Evolutionary conservation across 2,797 vertebrate genomes (phyloP).

Genomic region (Ispidina lecontei): DNA sequence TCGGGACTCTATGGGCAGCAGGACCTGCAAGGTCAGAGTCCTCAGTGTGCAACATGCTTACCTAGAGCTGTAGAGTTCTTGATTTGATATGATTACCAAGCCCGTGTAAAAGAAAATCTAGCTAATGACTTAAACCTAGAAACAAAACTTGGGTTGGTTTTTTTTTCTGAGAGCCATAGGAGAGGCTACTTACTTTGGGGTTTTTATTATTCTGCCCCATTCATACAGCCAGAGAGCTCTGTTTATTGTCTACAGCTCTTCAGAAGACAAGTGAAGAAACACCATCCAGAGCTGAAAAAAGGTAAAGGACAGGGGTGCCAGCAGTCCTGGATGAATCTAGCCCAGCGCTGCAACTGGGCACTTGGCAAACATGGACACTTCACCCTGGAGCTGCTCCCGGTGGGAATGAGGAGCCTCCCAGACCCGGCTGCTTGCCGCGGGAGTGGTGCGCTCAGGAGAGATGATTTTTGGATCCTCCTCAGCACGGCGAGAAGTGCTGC

Average conservation of each 20-base stretch:
- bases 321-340: background rate
- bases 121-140: background rate
- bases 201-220: background rate
- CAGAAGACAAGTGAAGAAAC: background rate
- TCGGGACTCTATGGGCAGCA: background rate
- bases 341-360: background rate
- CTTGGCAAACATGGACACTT: background rate
- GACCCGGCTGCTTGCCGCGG: rapidly evolving
- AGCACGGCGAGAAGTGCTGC: background rate
- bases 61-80: background rate
- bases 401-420: background rate
- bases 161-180: background rate
- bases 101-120: background rate
- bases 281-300: background rate
- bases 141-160: rapidly evolving
- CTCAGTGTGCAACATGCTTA: background rate
- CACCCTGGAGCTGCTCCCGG: background rate
- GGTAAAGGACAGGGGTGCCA: background rate
- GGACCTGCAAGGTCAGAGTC: background rate
- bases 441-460: background rate
- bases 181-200: background rate
- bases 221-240: background rate
- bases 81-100: background rate
- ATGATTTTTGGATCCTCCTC: background rate
- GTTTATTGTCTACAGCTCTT: background rate